Evolutionary conservation across 2,113 vertebrate species (phyloP).

Genomic region (Odontesthes bonariensis): DNA sequence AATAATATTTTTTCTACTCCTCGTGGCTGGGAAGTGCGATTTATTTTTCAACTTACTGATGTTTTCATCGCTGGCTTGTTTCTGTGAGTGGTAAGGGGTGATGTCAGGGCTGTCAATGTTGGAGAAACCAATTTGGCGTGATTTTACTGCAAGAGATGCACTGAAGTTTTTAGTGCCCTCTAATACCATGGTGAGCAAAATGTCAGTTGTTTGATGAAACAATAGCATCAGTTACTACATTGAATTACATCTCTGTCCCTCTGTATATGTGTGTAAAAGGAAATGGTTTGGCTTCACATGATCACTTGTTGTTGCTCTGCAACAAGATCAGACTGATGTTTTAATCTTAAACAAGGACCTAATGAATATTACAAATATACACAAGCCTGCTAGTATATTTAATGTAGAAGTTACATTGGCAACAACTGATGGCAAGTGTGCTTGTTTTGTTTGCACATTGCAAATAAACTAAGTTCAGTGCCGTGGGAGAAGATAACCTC

Average conservation of each 20-base stretch:
- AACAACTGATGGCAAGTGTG: too few relatives aligned
- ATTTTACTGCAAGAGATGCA: neutral
- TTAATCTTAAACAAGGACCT: neutral
- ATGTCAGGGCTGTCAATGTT: neutral
- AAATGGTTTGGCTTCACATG: neutral
- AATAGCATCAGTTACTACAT: neutral
- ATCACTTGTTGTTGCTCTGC: neutral
- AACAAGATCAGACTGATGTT: neutral
- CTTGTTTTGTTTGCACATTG: neutral
- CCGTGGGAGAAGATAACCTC: neutral
- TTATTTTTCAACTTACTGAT: neutral
- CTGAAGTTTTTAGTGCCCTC: neutral
- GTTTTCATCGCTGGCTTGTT: neutral
- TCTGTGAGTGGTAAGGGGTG: neutral
- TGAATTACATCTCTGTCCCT: neutral
- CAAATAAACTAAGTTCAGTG: neutral
- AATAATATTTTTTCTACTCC: constrained; percentile 4
- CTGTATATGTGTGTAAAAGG: neutral
- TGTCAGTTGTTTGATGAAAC: constrained; percentile 27
- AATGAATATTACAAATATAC: neutral
- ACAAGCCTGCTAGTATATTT: constrained; percentile 6
- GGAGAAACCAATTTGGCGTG: neutral
- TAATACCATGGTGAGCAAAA: neutral
- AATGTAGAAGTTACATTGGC: too few relatives aligned
- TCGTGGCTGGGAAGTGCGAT: neutral